phyloP scores from a whole-genome alignment of 2,113 vertebrate species.

The Dasyornis broadbenti region DNA sequence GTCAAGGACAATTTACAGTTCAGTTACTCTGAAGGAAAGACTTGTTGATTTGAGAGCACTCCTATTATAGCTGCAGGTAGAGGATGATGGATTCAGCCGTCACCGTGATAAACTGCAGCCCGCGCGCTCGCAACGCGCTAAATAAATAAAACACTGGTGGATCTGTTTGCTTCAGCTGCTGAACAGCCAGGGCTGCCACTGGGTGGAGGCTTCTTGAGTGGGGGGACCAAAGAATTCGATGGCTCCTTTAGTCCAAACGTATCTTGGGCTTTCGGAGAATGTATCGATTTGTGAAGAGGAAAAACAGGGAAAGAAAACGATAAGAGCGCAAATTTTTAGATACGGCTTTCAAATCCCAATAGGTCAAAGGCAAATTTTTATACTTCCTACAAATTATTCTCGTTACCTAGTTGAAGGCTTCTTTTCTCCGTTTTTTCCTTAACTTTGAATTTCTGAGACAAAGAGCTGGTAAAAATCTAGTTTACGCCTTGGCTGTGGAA shows the following conservation, averaged over 20 bases:
- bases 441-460: neutral
- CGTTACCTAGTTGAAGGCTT: neutral
- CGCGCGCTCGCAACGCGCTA: conserved; percentile 13
- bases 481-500: neutral
- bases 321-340: rapidly evolving
- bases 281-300: neutral
- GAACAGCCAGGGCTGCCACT: conserved; percentile 12
- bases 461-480: neutral
- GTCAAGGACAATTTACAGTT: conserved; percentile 76
- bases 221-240: neutral
- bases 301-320: rapidly evolving
- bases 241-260: neutral
- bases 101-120: conserved; percentile 60
- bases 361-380: neutral
- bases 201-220: neutral
- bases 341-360: neutral
- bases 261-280: neutral
- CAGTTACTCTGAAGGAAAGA: conserved; percentile 70
- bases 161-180: conserved; percentile 55
- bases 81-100: conserved; percentile 71
- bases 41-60: conserved; percentile 69
- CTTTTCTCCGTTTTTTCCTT: neutral
- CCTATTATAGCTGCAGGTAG: conserved; percentile 64
- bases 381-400: neutral
- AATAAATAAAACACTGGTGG: conserved; percentile 69